A percentile compares a stretch with the other conserved stretches of the same genome.
Evolutionary conservation across 1,140 invertebrate species (phyloP).

Genomic region (Leptopilina boulardi): DNA sequence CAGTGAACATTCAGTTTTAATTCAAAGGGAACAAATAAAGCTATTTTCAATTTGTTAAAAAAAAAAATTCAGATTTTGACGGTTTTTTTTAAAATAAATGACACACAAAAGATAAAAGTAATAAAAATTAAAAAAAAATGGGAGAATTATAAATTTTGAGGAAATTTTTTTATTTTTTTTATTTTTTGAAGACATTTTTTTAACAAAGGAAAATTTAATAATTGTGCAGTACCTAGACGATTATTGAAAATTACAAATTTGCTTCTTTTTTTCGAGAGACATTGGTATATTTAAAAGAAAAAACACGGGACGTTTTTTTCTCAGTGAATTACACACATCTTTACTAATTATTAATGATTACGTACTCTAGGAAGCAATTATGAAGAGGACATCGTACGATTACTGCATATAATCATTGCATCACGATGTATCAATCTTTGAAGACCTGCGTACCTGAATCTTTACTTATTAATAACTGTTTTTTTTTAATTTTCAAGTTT

Average conservation of each 20-base stretch:
- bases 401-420: constrained; percentile 25
- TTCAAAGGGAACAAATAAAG: constrained; percentile 24
- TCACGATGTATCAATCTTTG: constrained; percentile 60
- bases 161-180: too few species aligned
- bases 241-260: not conserved
- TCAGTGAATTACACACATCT: constrained; percentile 51
- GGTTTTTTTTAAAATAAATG: too few species aligned
- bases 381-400: constrained; percentile 53
- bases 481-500: not conserved
- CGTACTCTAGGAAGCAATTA: constrained; percentile 60
- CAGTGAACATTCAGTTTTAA: not conserved
- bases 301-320: constrained; percentile 40
- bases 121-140: too few species aligned
- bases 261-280: not conserved
- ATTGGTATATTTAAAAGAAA: not conserved
- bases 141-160: too few species aligned
- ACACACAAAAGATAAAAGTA: too few species aligned
- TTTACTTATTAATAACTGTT: constrained; percentile 44
- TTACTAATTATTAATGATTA: constrained; percentile 59
- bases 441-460: constrained; percentile 64
- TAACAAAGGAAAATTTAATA: constrained; percentile 11
- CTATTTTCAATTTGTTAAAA: not conserved
- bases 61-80: too few species aligned
- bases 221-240: not conserved
- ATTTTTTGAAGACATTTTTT: constrained; percentile 1